Conservation (phyloP, 2,797 vertebrate species). For the Monodelphis domestica region DNA sequence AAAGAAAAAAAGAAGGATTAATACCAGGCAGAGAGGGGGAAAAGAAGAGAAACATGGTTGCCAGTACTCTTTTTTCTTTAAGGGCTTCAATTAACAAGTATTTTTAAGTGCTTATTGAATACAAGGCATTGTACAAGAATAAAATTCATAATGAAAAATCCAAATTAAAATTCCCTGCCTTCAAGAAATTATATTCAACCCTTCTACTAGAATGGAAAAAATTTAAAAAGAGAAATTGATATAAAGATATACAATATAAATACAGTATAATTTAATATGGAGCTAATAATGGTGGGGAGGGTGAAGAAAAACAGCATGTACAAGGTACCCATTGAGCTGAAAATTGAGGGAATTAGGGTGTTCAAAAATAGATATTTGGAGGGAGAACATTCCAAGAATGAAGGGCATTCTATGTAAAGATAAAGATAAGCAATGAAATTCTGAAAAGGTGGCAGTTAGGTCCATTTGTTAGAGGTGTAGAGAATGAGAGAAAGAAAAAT, state of each 20-base stretch:
- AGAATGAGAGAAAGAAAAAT: neutral
- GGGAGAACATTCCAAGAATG: neutral
- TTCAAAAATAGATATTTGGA: neutral
- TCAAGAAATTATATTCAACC: neutral
- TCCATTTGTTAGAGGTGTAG: neutral
- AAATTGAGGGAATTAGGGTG: neutral
- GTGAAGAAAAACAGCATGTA: neutral
- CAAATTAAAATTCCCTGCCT: neutral
- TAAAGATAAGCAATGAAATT: neutral
- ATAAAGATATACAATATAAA: neutral
- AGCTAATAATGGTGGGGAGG: neutral
- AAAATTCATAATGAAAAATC: too few relatives aligned
- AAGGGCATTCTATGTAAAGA: neutral
- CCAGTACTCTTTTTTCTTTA: constrained; percentile 36
- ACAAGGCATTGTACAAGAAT: neutral
- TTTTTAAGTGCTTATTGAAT: neutral
- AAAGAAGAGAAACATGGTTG: neutral
- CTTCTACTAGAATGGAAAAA: neutral
- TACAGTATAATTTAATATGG: neutral
- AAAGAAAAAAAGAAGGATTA: constrained; percentile 13
- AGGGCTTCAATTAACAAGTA: constrained; percentile 11
- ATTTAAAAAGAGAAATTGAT: neutral
- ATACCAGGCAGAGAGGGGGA: constrained; percentile 12
- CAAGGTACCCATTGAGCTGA: neutral
- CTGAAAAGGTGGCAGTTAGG: neutral